Evolutionary conservation across 1,140 invertebrate species (phyloP), one percentile per base, ranked within the genome.

Genomic region (Tetragnatha versicolor): DNA sequence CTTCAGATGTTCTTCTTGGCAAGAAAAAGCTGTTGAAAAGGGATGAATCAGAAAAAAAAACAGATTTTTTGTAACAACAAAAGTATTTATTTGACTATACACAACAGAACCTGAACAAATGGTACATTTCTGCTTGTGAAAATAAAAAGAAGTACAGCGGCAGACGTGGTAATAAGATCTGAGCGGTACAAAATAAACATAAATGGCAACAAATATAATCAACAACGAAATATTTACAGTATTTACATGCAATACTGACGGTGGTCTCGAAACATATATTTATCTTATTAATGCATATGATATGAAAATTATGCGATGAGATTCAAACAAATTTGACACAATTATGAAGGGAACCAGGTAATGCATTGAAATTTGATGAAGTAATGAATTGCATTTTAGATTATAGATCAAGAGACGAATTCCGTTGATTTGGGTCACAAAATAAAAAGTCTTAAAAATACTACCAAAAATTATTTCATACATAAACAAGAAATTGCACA

Each of bases 181-280:
- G 25, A 14, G 51, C n/a, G n/a, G n/a, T 55, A 29, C 31, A 29
- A 55, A 55, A 55, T 29, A 55, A 22, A n/a, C 35, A 58, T 33
- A 58, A 58, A 58, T 33, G 55, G 55, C 31, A 53, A 65, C 25
- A 60, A 29, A 33, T 60, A 60, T 45, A 73, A 73, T 60, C 29
- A 60, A 29, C 55, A 22, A 33, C 14, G 25, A 33, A 22, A n/a
- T 77, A 77, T 77, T 53, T 66, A 77, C 73, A 77, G n/a, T 77
- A 77, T 77, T 20, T 77, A 77, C 73, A 77, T 25, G 55, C 6
- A 77, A 77, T 77, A 77, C 73, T 77, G 73, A 27, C 35, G 14
- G 35, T 4, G 31, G 17, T 35, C 55, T 22, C 35, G 31, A 37
- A 37, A 6, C 14, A 17, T 37, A 63, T 20, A 51, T 35, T 20